Conservation (phyloP, 1,140 invertebrate genomes). For the Chymomyza costata region DNA sequence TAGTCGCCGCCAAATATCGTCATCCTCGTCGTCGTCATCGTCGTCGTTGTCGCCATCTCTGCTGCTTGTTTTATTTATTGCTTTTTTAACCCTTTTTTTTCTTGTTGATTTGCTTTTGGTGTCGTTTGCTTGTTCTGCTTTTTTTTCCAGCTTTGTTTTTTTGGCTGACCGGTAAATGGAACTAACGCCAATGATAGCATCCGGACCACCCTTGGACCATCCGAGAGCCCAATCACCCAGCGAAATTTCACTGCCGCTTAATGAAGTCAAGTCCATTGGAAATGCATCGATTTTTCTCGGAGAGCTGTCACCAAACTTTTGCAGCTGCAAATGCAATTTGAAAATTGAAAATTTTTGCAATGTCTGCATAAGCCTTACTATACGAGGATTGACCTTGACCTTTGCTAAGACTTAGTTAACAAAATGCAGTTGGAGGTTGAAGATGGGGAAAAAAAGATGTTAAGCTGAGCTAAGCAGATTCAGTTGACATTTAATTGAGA, state of each 20-base stretch:
- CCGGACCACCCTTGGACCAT: too few relatives aligned
- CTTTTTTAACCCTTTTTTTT: slow-evolving; percentile 71
- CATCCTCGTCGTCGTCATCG: neutral
- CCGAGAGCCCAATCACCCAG: too few relatives aligned
- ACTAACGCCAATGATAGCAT: slow-evolving; percentile 20
- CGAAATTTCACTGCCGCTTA: slow-evolving; percentile 44
- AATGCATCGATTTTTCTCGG: slow-evolving; percentile 64
- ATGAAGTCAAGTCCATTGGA: slow-evolving; percentile 53
- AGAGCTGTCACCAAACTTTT: slow-evolving; percentile 6
- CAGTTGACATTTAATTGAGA: too few relatives aligned
- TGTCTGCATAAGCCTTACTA: too few relatives aligned
- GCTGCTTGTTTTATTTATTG: slow-evolving; percentile 72
- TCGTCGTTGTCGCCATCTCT: slow-evolving; percentile 60
- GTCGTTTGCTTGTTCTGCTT: slow-evolving; percentile 25
- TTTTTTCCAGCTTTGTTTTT: slow-evolving; percentile 4
- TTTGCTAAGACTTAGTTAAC: too few relatives aligned
- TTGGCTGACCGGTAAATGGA: slow-evolving; percentile 20
- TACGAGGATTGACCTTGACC: too few relatives aligned
- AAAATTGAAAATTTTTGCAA: too few relatives aligned
- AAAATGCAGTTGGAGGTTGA: too few relatives aligned
- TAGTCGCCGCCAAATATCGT: neutral
- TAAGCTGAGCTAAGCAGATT: too few relatives aligned
- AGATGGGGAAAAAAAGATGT: too few relatives aligned
- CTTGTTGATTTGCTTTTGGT: slow-evolving; percentile 50
- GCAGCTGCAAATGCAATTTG: neutral